Evolutionary conservation across 2,113 vertebrate species (phyloP).

Genomic region (Phodopus roborovskii): DNA sequence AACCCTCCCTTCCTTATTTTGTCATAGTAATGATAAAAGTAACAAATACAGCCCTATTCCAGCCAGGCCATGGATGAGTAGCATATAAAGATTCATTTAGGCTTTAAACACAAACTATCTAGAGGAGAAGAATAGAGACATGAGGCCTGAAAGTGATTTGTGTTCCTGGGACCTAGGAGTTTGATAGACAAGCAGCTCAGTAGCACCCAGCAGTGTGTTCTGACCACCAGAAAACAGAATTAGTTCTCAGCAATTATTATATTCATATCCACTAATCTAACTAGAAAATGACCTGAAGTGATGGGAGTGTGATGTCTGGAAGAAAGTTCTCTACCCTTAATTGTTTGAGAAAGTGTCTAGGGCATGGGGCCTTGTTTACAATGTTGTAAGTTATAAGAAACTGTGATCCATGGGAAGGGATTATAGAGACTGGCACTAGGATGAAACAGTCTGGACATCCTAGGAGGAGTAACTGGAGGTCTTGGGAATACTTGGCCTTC

Average conservation of each 20-base stretch:
- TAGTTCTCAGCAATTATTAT: neutral
- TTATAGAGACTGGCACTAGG: neutral
- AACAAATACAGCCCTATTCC: neutral
- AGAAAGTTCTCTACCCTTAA: neutral
- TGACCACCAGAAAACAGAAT: neutral
- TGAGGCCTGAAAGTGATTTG: neutral
- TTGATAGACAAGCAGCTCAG: neutral
- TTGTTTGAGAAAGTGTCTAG: neutral
- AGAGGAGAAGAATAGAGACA: neutral
- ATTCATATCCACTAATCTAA: neutral
- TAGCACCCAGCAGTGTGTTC: neutral
- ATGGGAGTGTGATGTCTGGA: neutral
- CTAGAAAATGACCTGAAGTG: neutral
- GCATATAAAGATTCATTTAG: neutral
- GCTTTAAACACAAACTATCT: neutral
- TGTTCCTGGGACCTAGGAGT: neutral
- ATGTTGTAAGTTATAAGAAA: neutral
- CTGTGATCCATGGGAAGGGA: neutral
- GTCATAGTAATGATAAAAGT: neutral
- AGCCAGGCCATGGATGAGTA: neutral
- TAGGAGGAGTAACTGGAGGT: neutral
- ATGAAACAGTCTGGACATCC: neutral
- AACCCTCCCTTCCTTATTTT: neutral
- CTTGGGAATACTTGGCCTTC: neutral
- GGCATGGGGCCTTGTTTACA: neutral